phyloP scores from a whole-genome alignment of 2,888 invertebrate genomes.

The Formica aserva region DNA sequence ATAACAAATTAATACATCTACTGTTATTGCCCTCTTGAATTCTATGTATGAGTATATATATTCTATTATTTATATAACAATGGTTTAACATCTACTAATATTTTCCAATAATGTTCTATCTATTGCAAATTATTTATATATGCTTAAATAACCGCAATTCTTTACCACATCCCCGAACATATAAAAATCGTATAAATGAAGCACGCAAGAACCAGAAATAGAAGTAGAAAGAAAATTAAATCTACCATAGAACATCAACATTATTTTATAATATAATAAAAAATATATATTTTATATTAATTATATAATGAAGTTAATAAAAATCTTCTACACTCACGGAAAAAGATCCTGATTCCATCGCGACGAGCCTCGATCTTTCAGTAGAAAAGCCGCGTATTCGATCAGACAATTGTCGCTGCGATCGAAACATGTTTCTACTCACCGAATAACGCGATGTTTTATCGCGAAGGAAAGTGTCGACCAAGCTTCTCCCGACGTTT shows the following conservation, averaged over 20 bases:
- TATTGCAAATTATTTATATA: background rate
- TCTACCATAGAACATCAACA: background rate
- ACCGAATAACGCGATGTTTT: conserved; percentile 55
- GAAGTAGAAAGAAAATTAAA: background rate
- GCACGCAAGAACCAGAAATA: background rate
- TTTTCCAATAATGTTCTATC: background rate
- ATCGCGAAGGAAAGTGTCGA: conserved; percentile 16
- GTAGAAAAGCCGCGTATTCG: conserved; percentile 61
- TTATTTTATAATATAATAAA: background rate
- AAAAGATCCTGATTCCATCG: background rate
- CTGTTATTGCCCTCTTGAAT: background rate
- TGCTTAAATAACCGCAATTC: background rate
- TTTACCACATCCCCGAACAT: background rate
- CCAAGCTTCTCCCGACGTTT: background rate
- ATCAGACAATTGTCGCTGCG: conserved; percentile 60
- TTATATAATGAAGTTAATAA: background rate
- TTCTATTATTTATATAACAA: background rate
- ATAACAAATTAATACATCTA: background rate
- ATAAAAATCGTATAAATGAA: background rate
- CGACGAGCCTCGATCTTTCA: conserved; percentile 14
- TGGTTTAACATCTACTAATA: background rate
- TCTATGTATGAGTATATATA: background rate
- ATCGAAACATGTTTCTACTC: conserved; percentile 21
- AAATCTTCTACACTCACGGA: background rate
- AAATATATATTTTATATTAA: background rate